These are phyloP conservation scores for Dicerorhinus sumatrensis DNA, from an alignment of 2,113 vertebrate species.

Conservation along the genomic window DNA sequence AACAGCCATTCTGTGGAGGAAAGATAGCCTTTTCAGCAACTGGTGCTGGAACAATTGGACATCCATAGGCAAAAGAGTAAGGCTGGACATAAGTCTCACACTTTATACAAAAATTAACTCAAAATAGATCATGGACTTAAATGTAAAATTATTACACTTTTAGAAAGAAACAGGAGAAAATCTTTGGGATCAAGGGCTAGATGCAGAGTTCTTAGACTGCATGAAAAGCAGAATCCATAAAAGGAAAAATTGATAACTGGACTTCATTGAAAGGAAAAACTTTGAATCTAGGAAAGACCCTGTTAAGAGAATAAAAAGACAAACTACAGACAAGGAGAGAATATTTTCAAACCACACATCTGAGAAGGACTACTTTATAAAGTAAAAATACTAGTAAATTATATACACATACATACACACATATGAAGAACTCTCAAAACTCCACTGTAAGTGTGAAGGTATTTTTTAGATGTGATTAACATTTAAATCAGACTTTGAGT, in stretches of 20 bases:
- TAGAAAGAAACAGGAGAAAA: background rate
- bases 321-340: background rate
- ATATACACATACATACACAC: background rate
- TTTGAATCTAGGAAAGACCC: background rate
- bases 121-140: background rate
- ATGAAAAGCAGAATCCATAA: background rate
- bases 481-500: background rate
- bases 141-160: background rate
- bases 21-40: background rate
- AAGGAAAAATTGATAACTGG: background rate
- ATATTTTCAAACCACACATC: background rate
- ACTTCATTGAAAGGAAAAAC: background rate
- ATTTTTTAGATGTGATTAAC: background rate
- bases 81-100: background rate
- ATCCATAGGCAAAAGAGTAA: background rate
- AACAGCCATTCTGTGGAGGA: background rate
- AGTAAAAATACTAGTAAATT: background rate
- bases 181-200: background rate
- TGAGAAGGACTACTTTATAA: background rate
- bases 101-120: background rate
- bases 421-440: background rate
- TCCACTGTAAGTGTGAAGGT: background rate
- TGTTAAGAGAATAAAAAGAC: background rate
- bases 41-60: background rate
- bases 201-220: background rate